Percentiles rank a stretch among this genome's conserved stretches.
phyloP scores from a whole-genome alignment of 2,797 vertebrate genomes.

The Poeciliopsis paucimaculata region DNA sequence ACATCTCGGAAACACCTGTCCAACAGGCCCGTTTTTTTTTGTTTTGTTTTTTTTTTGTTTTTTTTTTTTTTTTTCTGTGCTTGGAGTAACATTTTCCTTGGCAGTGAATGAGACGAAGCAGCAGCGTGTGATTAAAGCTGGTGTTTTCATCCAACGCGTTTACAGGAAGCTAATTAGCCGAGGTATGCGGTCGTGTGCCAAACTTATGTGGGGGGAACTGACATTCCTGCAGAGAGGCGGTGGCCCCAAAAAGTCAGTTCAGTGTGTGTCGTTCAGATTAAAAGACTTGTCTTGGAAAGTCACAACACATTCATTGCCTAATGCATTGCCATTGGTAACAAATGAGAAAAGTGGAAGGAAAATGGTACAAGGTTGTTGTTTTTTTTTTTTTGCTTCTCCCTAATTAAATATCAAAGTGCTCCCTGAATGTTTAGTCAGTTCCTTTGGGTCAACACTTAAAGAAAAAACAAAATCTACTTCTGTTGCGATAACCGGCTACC shows the following conservation, averaged over 20 bases:
- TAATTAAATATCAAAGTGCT: not conserved
- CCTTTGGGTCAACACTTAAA: not conserved
- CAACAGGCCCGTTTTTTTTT: constrained; percentile 71
- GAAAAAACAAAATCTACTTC: not conserved
- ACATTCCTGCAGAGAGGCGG: constrained; percentile 79
- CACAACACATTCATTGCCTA: constrained; percentile 46
- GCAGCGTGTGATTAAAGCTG: constrained; percentile 90
- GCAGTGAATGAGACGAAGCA: constrained; percentile 90
- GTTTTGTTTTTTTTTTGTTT: constrained; percentile 38
- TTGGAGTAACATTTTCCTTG: constrained; percentile 92
- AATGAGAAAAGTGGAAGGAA: constrained; percentile 14
- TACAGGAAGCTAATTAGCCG: constrained; percentile 95
- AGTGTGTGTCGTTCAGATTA: constrained; percentile 63
- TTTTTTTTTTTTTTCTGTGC: constrained; percentile 12
- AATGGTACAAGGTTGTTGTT: not conserved
- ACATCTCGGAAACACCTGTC: constrained; percentile 80
- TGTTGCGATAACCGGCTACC: not conserved
- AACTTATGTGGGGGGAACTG: constrained; percentile 85
- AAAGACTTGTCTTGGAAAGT: constrained; percentile 25
- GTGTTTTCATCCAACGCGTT: constrained; percentile 89
- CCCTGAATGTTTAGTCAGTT: not conserved
- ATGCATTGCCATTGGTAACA: constrained; percentile 28
- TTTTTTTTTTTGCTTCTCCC: not conserved
- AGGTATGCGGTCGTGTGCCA: constrained; percentile 89
- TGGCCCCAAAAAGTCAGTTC: constrained; percentile 76